phyloP scores from a whole-genome alignment of 1,140 invertebrate genomes.

The Diploscapter pachys region DNA sequence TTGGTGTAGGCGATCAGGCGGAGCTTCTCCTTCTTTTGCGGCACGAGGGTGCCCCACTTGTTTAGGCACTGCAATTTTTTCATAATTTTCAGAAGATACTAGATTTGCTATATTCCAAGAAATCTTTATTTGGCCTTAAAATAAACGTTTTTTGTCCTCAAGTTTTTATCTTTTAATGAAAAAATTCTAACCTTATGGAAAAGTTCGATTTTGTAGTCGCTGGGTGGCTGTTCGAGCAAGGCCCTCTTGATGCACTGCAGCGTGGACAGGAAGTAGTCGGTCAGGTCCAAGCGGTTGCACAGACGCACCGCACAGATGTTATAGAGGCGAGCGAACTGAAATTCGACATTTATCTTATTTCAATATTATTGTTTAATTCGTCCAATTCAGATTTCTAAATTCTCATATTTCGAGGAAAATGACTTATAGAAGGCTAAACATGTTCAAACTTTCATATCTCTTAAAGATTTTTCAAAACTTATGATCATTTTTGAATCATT shows the following conservation, averaged over 20 bases:
- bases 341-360: neutral
- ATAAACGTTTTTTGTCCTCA: too few relatives aligned
- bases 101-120: too few relatives aligned
- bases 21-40: constrained; percentile 2
- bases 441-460: neutral
- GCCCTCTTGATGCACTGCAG: neutral
- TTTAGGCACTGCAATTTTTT: constrained; percentile 9
- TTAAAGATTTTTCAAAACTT: too few relatives aligned
- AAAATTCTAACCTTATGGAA: constrained; percentile 2
- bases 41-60: neutral
- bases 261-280: neutral
- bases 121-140: too few relatives aligned
- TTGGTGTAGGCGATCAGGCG: neutral
- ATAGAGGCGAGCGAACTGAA: neutral
- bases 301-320: constrained; percentile 2
- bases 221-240: neutral
- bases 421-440: neutral
- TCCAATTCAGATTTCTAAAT: too few relatives aligned
- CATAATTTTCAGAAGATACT: too few relatives aligned
- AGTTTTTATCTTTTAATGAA: too few relatives aligned
- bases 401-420: neutral
- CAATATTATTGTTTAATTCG: constrained; percentile 1
- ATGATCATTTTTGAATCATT: too few relatives aligned
- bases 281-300: neutral
- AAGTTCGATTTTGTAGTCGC: constrained; percentile 6